Conservation (phyloP, 2,888 invertebrate species). For the Lottia gigantea region DNA sequence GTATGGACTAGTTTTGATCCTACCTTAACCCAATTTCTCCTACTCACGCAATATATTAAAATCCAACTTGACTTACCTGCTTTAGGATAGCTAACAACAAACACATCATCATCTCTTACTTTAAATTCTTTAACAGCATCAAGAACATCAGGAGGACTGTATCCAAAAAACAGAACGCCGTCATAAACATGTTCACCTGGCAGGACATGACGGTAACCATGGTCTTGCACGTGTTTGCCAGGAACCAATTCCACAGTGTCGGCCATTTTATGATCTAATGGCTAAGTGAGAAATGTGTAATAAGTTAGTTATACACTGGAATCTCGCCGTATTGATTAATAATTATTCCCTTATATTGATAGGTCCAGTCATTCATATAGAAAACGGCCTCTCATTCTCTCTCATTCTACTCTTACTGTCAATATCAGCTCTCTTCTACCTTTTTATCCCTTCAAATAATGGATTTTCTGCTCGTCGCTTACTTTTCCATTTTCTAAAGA, state of each 20-base stretch:
- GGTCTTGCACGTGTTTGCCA: not conserved
- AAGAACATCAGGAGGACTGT: slow-evolving; percentile 55
- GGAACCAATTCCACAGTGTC: not conserved
- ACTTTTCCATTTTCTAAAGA: too few species aligned
- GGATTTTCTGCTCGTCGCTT: too few species aligned
- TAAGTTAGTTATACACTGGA: too few species aligned
- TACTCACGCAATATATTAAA: not conserved
- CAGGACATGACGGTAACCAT: slow-evolving; percentile 32
- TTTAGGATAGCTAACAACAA: slow-evolving; percentile 89
- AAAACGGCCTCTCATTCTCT: too few species aligned
- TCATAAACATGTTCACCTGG: slow-evolving; percentile 60
- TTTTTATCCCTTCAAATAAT: too few species aligned
- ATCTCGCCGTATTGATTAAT: too few species aligned
- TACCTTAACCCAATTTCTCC: not conserved
- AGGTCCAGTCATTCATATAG: too few species aligned
- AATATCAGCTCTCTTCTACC: too few species aligned
- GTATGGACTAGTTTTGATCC: too few species aligned
- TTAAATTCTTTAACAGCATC: slow-evolving; percentile 73
- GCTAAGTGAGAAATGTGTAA: too few species aligned
- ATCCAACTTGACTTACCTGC: slow-evolving; percentile 75
- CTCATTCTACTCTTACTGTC: too few species aligned
- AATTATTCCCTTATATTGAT: too few species aligned
- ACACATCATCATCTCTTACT: slow-evolving; percentile 81
- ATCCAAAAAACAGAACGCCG: slow-evolving; percentile 61
- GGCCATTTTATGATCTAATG: slow-evolving; percentile 6